phyloP scores from a whole-genome alignment of 2,888 invertebrate genomes.

The Torymus aiolomorphi region DNA sequence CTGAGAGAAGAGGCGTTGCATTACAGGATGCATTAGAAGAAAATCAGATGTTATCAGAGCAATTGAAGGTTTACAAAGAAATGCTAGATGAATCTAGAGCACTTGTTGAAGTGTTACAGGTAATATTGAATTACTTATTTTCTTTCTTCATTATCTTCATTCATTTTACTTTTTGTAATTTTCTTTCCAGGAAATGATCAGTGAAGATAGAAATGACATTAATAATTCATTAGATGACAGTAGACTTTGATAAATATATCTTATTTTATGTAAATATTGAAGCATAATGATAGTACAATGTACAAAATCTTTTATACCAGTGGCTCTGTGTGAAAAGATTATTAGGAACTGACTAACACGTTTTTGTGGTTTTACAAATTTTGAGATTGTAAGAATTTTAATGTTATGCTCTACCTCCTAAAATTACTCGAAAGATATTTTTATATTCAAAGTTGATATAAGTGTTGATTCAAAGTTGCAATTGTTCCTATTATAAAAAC shows the following conservation, averaged over 20 bases:
- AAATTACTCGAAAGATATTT: constrained; percentile 23
- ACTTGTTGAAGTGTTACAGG: constrained; percentile 86
- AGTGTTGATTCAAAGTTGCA: constrained; percentile 8
- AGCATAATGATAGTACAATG: constrained; percentile 21
- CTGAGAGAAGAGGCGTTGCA: constrained; percentile 84
- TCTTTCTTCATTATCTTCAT: background rate
- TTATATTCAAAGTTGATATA: constrained; percentile 9
- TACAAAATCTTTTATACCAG: constrained; percentile 36
- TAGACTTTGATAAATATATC: constrained; percentile 41
- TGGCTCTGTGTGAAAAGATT: constrained; percentile 6
- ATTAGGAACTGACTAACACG: constrained; percentile 39
- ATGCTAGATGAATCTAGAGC: constrained; percentile 86
- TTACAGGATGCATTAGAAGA: constrained; percentile 85
- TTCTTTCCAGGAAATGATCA: constrained; percentile 80
- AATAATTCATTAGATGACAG: constrained; percentile 73
- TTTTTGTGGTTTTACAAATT: constrained; percentile 33
- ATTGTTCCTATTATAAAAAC: constrained; percentile 28
- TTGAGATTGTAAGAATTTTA: background rate
- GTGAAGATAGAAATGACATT: constrained; percentile 76
- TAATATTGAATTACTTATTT: constrained; percentile 65
- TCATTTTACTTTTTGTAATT: constrained; percentile 49
- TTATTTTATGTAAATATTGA: constrained; percentile 50
- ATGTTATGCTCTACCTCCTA: constrained; percentile 3
- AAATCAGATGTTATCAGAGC: constrained; percentile 81
- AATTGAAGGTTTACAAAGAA: constrained; percentile 82